Conservation (phyloP, 1,140 invertebrate species). For the Globodera rostochiensis region DNA sequence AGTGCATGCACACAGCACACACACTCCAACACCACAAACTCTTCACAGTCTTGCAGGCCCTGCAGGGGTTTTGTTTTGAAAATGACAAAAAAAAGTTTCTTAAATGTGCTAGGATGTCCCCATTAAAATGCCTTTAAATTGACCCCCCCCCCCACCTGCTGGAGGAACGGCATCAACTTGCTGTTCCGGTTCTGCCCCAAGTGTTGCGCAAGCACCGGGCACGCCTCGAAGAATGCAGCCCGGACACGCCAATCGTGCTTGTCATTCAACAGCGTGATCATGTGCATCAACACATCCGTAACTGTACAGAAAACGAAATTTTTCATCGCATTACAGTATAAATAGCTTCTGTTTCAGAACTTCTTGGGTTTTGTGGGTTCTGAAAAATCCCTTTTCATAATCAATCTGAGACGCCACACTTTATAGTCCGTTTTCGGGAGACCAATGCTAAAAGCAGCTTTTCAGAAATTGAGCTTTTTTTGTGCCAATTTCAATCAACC, state of each 20-base stretch:
- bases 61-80: slow-evolving; percentile 21
- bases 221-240: slow-evolving; percentile 46
- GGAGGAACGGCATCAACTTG: slow-evolving; percentile 48
- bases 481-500: background rate
- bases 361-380: too few species aligned
- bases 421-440: background rate
- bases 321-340: too few species aligned
- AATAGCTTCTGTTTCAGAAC: too few species aligned
- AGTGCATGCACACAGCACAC: slow-evolving; percentile 44
- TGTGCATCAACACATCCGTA: slow-evolving; percentile 52
- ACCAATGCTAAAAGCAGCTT: background rate
- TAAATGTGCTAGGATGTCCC: slow-evolving; percentile 3
- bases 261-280: slow-evolving; percentile 52
- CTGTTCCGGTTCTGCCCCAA: slow-evolving; percentile 37
- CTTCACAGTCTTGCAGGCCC: slow-evolving; percentile 53
- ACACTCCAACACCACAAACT: slow-evolving; percentile 45
- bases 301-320: background rate
- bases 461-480: background rate
- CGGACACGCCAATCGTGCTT: slow-evolving; percentile 49
- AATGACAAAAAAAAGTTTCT: slow-evolving; percentile 7
- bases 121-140: too few species aligned
- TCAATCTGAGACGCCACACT: too few species aligned
- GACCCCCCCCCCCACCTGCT: slow-evolving; percentile 42
- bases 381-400: too few species aligned
- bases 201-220: slow-evolving; percentile 44